These are phyloP conservation scores for Hermaeophaga mercurialis DNA, from an alignment of 2,888 invertebrate genomes.

Conservation along the genomic window DNA sequence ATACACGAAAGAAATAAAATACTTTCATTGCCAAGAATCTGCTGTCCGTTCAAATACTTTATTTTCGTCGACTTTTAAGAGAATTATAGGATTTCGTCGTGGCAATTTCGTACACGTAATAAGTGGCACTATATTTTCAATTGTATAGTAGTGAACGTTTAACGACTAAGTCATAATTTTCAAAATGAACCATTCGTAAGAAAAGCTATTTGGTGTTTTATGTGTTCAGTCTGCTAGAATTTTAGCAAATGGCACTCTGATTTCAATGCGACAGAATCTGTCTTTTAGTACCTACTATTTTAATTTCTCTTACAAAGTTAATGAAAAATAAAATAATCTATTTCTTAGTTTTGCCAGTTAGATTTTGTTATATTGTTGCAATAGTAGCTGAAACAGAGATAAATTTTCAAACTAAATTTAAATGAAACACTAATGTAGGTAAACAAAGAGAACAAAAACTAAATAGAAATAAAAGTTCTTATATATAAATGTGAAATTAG, in stretches of 20 bases:
- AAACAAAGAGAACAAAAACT: no score
- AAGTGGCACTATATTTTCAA: slow-evolving; percentile 25
- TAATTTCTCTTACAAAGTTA: slow-evolving; percentile 2
- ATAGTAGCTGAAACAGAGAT: no score
- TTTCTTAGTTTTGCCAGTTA: no score
- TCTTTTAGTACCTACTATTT: not conserved
- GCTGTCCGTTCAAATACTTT: slow-evolving; percentile 16
- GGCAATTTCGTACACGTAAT: slow-evolving; percentile 24
- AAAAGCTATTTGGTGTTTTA: slow-evolving; percentile 19
- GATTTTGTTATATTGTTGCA: no score
- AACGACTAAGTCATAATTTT: slow-evolving; percentile 24
- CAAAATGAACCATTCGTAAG: slow-evolving; percentile 18
- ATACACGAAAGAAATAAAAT: slow-evolving; percentile 20
- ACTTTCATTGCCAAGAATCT: slow-evolving; percentile 21
- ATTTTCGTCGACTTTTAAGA: slow-evolving; percentile 18
- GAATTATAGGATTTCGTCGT: slow-evolving; percentile 23
- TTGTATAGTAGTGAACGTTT: slow-evolving; percentile 20
- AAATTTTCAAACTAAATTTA: no score
- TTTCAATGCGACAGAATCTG: not conserved
- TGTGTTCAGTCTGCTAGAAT: slow-evolving; percentile 7
- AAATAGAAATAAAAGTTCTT: no score
- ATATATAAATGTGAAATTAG: no score
- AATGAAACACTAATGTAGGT: no score
- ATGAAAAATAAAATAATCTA: no score
- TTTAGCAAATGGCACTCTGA: slow-evolving; percentile 7